phyloP scores from a whole-genome alignment of 2,888 invertebrate genomes.

The Hydriomena furcata region DNA sequence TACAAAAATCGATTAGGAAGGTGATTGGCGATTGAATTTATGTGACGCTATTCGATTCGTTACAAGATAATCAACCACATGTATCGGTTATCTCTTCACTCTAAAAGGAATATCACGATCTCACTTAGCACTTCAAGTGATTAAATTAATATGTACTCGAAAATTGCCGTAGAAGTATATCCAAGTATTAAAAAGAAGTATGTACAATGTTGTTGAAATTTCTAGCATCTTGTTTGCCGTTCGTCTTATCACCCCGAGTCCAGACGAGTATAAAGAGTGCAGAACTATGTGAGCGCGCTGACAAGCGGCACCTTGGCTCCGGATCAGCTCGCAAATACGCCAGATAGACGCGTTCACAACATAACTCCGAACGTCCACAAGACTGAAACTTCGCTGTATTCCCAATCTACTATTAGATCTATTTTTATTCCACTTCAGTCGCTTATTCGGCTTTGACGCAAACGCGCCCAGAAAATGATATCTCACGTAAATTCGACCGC shows the following conservation, averaged over 20 bases:
- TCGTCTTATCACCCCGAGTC: conserved; percentile 59
- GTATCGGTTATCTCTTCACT: background rate
- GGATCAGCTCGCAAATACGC: conserved; percentile 60
- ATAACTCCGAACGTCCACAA: conserved; percentile 62
- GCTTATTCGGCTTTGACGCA: conserved; percentile 66
- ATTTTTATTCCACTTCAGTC: conserved; percentile 71
- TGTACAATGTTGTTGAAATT: conserved; percentile 44
- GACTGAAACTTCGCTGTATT: conserved; percentile 66
- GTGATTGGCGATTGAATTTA: no score
- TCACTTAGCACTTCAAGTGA: conserved; percentile 18
- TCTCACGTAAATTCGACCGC: conserved; percentile 39
- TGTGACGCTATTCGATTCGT: background rate
- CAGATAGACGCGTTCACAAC: conserved; percentile 41
- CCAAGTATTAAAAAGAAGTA: conserved; percentile 37
- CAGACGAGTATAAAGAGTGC: conserved; percentile 51
- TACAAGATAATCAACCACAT: conserved; percentile 25
- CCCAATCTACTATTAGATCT: conserved; percentile 67
- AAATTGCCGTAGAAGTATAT: conserved; percentile 46
- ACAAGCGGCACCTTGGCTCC: conserved; percentile 71
- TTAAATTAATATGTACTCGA: conserved; percentile 38
- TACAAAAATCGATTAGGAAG: no score
- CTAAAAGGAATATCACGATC: conserved; percentile 2
- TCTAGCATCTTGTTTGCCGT: conserved; percentile 67
- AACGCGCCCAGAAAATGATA: conserved; percentile 52
- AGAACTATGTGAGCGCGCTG: conserved; percentile 54